Base-by-base conservation (phyloP, 1,140 invertebrate genomes). In the Zaprionus ghesquierei region DNA sequence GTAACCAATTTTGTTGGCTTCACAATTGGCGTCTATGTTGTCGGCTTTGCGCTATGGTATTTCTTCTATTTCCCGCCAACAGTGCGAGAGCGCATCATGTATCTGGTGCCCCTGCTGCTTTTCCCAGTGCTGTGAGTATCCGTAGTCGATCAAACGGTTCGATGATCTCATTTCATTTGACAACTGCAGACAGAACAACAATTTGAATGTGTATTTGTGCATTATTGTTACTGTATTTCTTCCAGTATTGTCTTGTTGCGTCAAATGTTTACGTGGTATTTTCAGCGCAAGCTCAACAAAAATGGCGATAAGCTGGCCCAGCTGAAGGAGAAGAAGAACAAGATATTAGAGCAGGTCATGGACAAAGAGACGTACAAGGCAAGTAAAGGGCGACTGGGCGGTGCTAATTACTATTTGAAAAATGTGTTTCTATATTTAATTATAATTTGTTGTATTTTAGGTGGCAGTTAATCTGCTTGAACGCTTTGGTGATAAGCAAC, bases 291-390 rank as follows among this genome's bases (percentile, higher is more conserved):
- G 92, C 94, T 98, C 44, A 94, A 94, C 58, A 95, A 94, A 89
- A 98, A 98, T 93, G 95, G 96, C 92, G 93, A 94, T 69, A 96
- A 96, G 92, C 92, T 98, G 49, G 92, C 92, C 56, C 94, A 94
- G 50, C 94, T 98, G 87, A 94, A 95, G 75, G 94, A 95, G 62
- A 95, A 97, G 78, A 98, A 98, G 89, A 96, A 96, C 90, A 95
- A 96, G 92, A 96, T 99, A 79, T 93, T 99, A 46, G 98, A 99
- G 89, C 96, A 98, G 92, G 98, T 99, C 31, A 99, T 98, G 94
- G 98, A 99, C 91, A 99, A 95, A 51, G 98, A 99, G 93, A 99
- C 98, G 1, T 99, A 99, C 92, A 99, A 99, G 93, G 97, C 98
- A 82, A 59, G 51, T 20, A 18, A 13, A n/a, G n/a, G n/a, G 35